Evolutionary conservation across 2,888 invertebrate species (phyloP), one percentile per base, ranked within the genome.

Genomic region (Acrobasis suavella): DNA sequence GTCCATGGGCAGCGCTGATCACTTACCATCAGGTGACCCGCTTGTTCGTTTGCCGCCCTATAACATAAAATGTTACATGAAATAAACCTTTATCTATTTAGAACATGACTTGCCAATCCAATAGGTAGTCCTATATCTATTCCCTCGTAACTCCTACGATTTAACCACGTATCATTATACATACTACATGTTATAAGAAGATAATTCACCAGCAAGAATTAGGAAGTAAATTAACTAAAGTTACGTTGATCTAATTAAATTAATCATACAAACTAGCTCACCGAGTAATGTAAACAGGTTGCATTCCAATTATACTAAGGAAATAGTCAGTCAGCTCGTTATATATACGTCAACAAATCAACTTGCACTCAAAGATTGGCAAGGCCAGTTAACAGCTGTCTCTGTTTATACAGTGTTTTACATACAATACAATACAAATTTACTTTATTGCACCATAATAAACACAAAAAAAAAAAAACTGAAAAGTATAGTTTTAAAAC

Each of bases 221-320:
- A 56, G 56, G 56, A 42, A 56, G 56, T 42, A 8, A 16, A 42
- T 55, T 17, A 10, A 16, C 9, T 39, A 9, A 14, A 55, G 55
- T 42, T 56, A 56, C 42, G 17, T 56, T 17, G 56, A 42, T 56
- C 15, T 56, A 56, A 56, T 56, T 56, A 56, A 42, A 56, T 56
- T 56, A 22, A 56, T 46, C 56, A 56, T 56, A 56, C 17, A 9
- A 39, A 38, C 42, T 56, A 17, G 56, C 42, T 56, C 16, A 56
- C 22, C 42, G 42, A 42, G 22, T 56, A 56, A 56, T 56, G 42
- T 8, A 22, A 42, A 56, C 55, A 56, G 56, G 56, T 56, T 56
- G 56, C 56, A 42, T 56, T 56, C 56, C 56, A 16, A 17, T 15
- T 56, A 6, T n/a, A 42, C 42, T 42, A 14, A 42, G 22, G 42